Conservation (phyloP, 2,888 invertebrate species). For the Anoncus sp. region DNA sequence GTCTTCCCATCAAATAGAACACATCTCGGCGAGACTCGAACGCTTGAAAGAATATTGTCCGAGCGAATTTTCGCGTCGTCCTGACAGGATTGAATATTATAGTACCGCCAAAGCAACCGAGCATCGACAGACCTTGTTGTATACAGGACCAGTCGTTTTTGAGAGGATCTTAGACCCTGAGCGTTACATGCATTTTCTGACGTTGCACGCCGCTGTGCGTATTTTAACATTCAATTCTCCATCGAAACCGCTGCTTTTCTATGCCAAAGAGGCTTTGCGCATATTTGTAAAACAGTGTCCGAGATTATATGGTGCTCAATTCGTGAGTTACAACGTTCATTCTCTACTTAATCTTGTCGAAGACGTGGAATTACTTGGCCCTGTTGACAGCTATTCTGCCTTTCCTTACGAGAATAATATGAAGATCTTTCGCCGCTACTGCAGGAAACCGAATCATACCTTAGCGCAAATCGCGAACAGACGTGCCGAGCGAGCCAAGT, state of each 20-base stretch:
- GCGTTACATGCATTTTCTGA: conserved; percentile 66
- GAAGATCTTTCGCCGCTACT: conserved; percentile 13
- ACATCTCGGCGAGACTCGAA: conserved; percentile 56
- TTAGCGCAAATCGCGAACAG: conserved; percentile 39
- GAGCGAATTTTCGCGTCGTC: conserved; percentile 67
- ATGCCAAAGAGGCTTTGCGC: neutral
- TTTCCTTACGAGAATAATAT: conserved; percentile 50
- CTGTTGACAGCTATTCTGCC: conserved; percentile 41
- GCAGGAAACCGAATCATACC: conserved; percentile 16
- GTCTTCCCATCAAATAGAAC: neutral
- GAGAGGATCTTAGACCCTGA: conserved; percentile 56
- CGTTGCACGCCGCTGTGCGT: conserved; percentile 64
- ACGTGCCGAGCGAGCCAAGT: conserved; percentile 1
- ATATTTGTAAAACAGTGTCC: conserved; percentile 30
- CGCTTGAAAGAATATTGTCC: conserved; percentile 55
- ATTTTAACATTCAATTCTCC: conserved; percentile 54
- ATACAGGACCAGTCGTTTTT: conserved; percentile 69
- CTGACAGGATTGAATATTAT: conserved; percentile 1
- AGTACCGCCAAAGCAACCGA: conserved; percentile 68
- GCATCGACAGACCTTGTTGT: conserved; percentile 69
- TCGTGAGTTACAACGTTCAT: conserved; percentile 40
- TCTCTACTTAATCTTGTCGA: conserved; percentile 35
- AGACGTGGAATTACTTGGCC: conserved; percentile 40
- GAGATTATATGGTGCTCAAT: conserved; percentile 39
- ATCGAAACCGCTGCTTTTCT: neutral